Conservation (phyloP, 2,888 invertebrate genomes). For the Ophioninae sp. region DNA sequence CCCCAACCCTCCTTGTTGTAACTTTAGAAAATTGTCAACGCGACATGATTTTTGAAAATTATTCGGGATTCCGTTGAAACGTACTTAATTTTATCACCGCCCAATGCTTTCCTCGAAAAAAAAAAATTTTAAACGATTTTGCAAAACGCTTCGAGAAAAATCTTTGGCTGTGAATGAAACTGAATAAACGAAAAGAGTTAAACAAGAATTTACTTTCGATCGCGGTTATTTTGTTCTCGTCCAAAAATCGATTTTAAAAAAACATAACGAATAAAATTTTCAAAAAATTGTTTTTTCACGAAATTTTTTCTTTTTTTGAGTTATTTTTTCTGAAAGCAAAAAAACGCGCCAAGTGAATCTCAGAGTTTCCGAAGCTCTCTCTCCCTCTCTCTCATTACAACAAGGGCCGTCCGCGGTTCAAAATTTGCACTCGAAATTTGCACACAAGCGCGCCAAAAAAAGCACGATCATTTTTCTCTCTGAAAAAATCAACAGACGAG, state of each 20-base stretch:
- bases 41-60: neutral
- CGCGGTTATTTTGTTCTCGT: neutral
- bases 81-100: slow-evolving; percentile 18
- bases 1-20: neutral
- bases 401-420: neutral
- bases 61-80: neutral
- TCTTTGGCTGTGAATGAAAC: neutral
- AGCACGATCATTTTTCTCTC: neutral
- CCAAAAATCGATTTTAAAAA: neutral
- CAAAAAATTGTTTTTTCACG: no score
- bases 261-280: no score
- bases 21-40: neutral
- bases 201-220: neutral
- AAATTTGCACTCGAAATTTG: neutral
- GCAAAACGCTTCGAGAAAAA: neutral
- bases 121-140: neutral
- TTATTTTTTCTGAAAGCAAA: neutral
- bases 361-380: neutral
- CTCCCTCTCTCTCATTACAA: neutral
- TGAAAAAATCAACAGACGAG: neutral
- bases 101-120: neutral
- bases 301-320: no score
- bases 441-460: slow-evolving; percentile 6
- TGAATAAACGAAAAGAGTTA: neutral
- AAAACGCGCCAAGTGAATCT: neutral